A percentile compares a stretch with the other conserved stretches of the same genome.
Evolutionary conservation across 30 jellyfish, hydroid and myxozoan species (phyloP).

Genomic region (Mastigias papua): DNA sequence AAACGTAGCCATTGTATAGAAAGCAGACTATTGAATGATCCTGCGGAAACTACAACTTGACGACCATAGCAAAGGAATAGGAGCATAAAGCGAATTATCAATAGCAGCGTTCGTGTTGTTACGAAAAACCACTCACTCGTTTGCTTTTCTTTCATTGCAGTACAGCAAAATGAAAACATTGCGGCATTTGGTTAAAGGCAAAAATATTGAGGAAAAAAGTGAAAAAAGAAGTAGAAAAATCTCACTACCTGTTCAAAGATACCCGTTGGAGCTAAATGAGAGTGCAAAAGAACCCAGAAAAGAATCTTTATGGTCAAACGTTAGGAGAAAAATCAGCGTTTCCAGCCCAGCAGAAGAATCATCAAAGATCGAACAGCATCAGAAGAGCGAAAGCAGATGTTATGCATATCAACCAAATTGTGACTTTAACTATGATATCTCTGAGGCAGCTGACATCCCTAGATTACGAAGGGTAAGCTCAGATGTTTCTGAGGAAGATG

Average conservation of each 20-base stretch:
- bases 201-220: constrained; percentile 28
- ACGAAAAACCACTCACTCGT: too few species aligned
- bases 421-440: background rate
- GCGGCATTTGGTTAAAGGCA: constrained; percentile 47
- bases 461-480: constrained; percentile 62
- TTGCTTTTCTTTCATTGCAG: too few species aligned
- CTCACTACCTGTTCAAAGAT: constrained; percentile 56
- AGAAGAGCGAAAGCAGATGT: background rate
- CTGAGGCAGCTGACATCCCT: background rate
- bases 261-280: constrained; percentile 4
- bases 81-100: too few species aligned
- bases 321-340: constrained; percentile 54
- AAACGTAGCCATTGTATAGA: too few species aligned
- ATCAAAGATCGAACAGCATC: background rate
- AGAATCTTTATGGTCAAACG: constrained; percentile 37
- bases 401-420: background rate
- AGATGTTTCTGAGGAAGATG: constrained; percentile 64
- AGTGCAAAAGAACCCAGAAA: constrained; percentile 8
- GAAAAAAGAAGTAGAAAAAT: constrained; percentile 35
- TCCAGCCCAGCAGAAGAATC: constrained; percentile 34
- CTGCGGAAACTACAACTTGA: too few species aligned
- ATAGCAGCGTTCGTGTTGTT: too few species aligned
- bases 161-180: constrained; percentile 71
- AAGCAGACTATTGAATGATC: too few species aligned
- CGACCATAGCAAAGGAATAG: too few species aligned